Percentiles rank a stretch among this genome's conserved stretches.
Evolutionary conservation across 2,888 invertebrate genomes (phyloP).

Genomic region (Diaperis boleti): DNA sequence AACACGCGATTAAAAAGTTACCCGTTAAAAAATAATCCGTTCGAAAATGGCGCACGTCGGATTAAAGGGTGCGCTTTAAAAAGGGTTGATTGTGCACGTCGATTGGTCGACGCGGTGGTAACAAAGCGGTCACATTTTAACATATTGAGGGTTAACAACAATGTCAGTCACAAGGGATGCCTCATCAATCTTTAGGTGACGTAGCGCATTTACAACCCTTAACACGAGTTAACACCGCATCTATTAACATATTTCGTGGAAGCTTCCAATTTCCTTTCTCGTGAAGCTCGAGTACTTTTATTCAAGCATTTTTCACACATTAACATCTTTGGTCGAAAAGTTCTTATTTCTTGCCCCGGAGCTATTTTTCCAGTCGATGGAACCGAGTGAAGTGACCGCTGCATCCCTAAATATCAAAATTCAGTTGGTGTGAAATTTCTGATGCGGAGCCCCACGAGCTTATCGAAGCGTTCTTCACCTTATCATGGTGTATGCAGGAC

Average conservation of each 20-base stretch:
- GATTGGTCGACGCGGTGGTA: slow-evolving; percentile 52
- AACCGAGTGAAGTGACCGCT: slow-evolving; percentile 48
- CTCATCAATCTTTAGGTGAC: slow-evolving; percentile 57
- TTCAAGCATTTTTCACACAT: too few species aligned
- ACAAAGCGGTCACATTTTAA: slow-evolving; percentile 54
- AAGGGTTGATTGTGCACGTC: slow-evolving; percentile 50
- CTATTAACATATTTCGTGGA: slow-evolving; percentile 20
- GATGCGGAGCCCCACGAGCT: slow-evolving; percentile 47
- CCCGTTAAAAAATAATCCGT: slow-evolving; percentile 47
- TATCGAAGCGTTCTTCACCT: slow-evolving; percentile 58
- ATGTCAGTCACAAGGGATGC: slow-evolving; percentile 51
- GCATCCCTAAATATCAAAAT: slow-evolving; percentile 66
- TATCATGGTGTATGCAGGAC: slow-evolving; percentile 64
- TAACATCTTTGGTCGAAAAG: too few species aligned
- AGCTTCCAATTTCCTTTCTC: too few species aligned
- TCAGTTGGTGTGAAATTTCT: slow-evolving; percentile 64
- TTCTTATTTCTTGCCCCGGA: slow-evolving; percentile 43
- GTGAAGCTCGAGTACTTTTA: too few species aligned
- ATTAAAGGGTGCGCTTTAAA: slow-evolving; percentile 44
- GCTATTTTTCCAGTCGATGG: slow-evolving; percentile 62
- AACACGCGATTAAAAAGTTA: slow-evolving; percentile 39
- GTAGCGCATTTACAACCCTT: slow-evolving; percentile 49
- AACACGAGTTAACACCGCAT: slow-evolving; percentile 37
- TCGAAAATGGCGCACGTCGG: slow-evolving; percentile 49
- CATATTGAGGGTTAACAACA: slow-evolving; percentile 54